These are phyloP conservation scores for Capricornis sumatraensis DNA, from an alignment of 2,113 vertebrate genomes.

Conservation along the genomic window DNA sequence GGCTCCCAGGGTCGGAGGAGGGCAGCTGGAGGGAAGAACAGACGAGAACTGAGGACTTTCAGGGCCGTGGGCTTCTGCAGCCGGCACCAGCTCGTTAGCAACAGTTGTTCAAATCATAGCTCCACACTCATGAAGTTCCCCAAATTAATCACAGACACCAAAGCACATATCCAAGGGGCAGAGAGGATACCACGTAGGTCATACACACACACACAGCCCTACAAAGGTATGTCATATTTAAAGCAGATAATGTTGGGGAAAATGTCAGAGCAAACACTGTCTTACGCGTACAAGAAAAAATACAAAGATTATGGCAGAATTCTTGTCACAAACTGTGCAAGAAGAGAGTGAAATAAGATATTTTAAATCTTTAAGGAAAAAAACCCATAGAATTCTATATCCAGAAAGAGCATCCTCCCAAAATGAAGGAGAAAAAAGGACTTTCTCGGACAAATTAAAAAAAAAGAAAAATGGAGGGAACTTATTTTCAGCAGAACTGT, in stretches of 20 bases:
- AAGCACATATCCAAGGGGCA: background rate
- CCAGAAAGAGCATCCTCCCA: background rate
- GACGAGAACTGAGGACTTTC: background rate
- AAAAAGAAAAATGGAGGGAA: background rate
- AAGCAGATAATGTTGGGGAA: background rate
- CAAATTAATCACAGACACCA: background rate
- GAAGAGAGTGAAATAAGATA: background rate
- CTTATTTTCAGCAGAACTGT: background rate
- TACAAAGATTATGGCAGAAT: background rate
- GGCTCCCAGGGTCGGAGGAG: background rate
- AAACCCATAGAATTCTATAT: background rate
- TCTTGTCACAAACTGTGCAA: background rate
- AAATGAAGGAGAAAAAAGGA: background rate
- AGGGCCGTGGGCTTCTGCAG: background rate
- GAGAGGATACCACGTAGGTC: background rate
- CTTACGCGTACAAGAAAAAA: background rate
- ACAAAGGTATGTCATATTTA: background rate
- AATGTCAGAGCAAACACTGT: background rate
- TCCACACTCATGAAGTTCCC: accelerated
- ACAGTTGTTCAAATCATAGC: background rate
- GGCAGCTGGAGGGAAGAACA: background rate
- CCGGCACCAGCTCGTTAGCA: background rate
- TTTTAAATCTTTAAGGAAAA: background rate
- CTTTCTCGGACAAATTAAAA: background rate
- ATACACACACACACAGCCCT: background rate